Evolutionary conservation across 2,797 vertebrate species (phyloP), one percentile per base, ranked within the genome.

Genomic region (Sebastes diaconus): DNA sequence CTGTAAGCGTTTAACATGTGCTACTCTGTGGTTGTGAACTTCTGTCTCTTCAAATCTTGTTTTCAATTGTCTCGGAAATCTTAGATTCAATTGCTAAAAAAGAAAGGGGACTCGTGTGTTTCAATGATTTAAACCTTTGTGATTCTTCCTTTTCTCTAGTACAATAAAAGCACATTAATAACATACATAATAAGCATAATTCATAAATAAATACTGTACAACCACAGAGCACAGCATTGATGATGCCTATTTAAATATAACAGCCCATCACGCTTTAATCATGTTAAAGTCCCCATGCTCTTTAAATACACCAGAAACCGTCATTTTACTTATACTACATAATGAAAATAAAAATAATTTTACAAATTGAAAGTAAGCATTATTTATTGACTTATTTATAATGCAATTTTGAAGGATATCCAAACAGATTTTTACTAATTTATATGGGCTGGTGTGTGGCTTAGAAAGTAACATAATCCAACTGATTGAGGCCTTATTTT

Each of bases 41-140:
- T 11, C 61, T 22, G 2, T 36, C 6, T 8, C 20, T 46, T 42
- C 20, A 66, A n/a, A 25, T 25, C n/a, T 10, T 11, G 9, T 1
- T 10, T 58, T 34, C 16, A 54, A 36, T 13, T 13, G 11, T 36
- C 4, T 36, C 68, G 68, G 9, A 86, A 85, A 90, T 66, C 52
- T 34, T 2, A 46, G 0, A 0, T 50, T 84, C 24, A 4, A 39
- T 6, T 36, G 14, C 29, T 36, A 59, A n/a, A 54, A 80, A 59
- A 36, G 36, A 34, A 68, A 58, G 70, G 29, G 3, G 16, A 73
- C 55, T 57, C 66, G 57, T 64, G 22, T 57, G 55, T 68, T 59
- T 83, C 9, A 18, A 50, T 42, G 1, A 42, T 42, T 42, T 16
- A 42, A 34, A 54, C 27, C 14, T 63, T 71, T 65, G 61, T 7